A percentile compares a stretch with the other conserved stretches of the same genome.
phyloP scores from a whole-genome alignment of 2,888 invertebrate species.

The Germaria angustata region DNA sequence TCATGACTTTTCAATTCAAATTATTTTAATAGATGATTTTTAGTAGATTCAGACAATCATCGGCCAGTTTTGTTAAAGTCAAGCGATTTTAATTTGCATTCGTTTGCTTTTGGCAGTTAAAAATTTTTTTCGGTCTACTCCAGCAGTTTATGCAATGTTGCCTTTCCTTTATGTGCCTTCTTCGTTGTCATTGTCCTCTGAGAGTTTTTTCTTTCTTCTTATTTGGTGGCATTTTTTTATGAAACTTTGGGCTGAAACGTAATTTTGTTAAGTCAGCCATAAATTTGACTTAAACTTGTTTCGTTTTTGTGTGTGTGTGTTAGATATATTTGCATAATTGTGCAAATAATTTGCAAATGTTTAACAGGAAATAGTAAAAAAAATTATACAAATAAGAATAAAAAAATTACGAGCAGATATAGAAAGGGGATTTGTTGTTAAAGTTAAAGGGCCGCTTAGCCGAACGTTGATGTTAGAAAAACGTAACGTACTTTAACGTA shows the following conservation, averaged over 20 bases:
- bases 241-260: constrained; percentile 49
- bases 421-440: background rate
- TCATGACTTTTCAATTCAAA: constrained; percentile 3
- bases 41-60: constrained; percentile 62
- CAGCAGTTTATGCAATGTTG: constrained; percentile 66
- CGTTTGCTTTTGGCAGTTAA: constrained; percentile 75
- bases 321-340: constrained; percentile 75
- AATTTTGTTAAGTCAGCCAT: constrained; percentile 78
- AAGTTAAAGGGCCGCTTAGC: no score
- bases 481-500: no score
- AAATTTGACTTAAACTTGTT: constrained; percentile 75
- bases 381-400: background rate
- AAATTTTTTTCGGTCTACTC: constrained; percentile 66
- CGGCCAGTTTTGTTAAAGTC: constrained; percentile 60
- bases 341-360: constrained; percentile 67
- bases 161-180: constrained; percentile 65
- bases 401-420: background rate
- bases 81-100: constrained; percentile 77
- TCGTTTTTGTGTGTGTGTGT: constrained; percentile 26
- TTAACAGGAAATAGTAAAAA: constrained; percentile 12
- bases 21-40: constrained; percentile 60
- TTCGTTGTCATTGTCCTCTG: constrained; percentile 45
- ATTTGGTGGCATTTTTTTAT: constrained; percentile 48
- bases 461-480: no score
- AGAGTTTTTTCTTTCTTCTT: constrained; percentile 58